phyloP scores from a whole-genome alignment of 2,888 invertebrate genomes.

The Sialis lutaria region DNA sequence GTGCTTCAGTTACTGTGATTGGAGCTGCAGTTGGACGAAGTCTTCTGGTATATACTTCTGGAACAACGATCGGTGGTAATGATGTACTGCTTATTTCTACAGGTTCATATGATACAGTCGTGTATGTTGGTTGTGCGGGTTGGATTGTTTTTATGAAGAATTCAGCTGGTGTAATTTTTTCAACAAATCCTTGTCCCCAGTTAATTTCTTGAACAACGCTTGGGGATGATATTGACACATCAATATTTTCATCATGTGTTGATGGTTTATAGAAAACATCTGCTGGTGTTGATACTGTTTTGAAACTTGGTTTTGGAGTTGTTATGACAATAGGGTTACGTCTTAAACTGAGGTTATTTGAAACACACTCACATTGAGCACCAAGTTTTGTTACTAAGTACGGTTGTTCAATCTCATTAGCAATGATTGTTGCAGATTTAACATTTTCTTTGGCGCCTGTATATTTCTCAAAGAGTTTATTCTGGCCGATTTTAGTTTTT shows the following conservation, averaged over 20 bases:
- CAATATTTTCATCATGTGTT: not conserved
- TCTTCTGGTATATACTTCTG: slow-evolving; percentile 5
- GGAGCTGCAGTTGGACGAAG: not conserved
- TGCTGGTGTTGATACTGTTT: not conserved
- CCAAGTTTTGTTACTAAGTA: slow-evolving; percentile 50
- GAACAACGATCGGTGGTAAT: slow-evolving; percentile 9
- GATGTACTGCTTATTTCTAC: not conserved
- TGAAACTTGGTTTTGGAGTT: not conserved
- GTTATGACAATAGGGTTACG: not conserved
- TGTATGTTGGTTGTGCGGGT: slow-evolving; percentile 9
- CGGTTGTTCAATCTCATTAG: slow-evolving; percentile 28
- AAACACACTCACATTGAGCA: slow-evolving; percentile 54
- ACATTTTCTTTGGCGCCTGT: too few relatives aligned
- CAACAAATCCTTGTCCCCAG: slow-evolving; percentile 9
- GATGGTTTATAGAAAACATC: not conserved
- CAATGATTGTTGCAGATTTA: too few relatives aligned
- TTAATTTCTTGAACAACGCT: not conserved
- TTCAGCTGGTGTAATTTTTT: slow-evolving; percentile 16
- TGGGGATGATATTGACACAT: not conserved
- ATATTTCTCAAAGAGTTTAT: too few relatives aligned
- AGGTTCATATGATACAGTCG: slow-evolving; percentile 4
- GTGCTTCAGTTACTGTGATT: slow-evolving; percentile 21
- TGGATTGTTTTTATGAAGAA: slow-evolving; percentile 12
- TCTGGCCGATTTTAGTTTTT: too few relatives aligned
- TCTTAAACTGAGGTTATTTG: slow-evolving; percentile 33